Conservation (phyloP, 2,113 vertebrate species). For the Perccottus glenii region DNA sequence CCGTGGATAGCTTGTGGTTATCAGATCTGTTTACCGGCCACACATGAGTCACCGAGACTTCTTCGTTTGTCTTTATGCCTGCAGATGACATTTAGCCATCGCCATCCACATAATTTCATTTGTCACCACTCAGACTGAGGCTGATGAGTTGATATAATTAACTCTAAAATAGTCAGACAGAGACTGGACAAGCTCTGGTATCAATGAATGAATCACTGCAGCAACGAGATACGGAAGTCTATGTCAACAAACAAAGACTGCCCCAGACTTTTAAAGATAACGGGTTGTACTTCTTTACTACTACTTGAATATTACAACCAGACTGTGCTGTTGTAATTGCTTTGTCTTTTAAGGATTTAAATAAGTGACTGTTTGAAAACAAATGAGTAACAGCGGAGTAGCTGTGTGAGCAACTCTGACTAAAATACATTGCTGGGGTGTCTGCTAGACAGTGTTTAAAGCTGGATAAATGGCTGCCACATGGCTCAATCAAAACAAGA, state of each 20-base stretch:
- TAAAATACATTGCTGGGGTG: slow-evolving; percentile 23
- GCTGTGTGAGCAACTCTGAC: slow-evolving; percentile 51
- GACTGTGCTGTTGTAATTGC: slow-evolving; percentile 15
- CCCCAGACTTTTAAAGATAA: background rate
- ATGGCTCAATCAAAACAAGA: slow-evolving; percentile 64
- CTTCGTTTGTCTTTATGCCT: slow-evolving; percentile 15
- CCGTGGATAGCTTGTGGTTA: background rate
- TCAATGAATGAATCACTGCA: slow-evolving; percentile 38
- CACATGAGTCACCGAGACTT: slow-evolving; percentile 15
- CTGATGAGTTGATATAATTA: background rate
- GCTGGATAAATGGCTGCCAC: slow-evolving; percentile 73
- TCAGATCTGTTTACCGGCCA: slow-evolving; percentile 5
- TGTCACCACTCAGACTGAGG: slow-evolving; percentile 13
- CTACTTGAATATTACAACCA: slow-evolving; percentile 11
- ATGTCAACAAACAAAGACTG: slow-evolving; percentile 32
- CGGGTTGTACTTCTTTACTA: slow-evolving; percentile 12
- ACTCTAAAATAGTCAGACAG: background rate
- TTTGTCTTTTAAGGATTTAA: slow-evolving; percentile 43
- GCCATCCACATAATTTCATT: slow-evolving; percentile 27
- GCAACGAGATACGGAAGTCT: slow-evolving; percentile 13
- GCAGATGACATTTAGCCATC: slow-evolving; percentile 30
- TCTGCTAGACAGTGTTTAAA: slow-evolving; percentile 22
- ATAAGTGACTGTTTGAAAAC: slow-evolving; percentile 60
- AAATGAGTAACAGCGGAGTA: slow-evolving; percentile 70
- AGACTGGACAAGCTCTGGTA: slow-evolving; percentile 16